phyloP scores from a whole-genome alignment of 1,140 invertebrate genomes.

The Trichonephila clavipes region DNA sequence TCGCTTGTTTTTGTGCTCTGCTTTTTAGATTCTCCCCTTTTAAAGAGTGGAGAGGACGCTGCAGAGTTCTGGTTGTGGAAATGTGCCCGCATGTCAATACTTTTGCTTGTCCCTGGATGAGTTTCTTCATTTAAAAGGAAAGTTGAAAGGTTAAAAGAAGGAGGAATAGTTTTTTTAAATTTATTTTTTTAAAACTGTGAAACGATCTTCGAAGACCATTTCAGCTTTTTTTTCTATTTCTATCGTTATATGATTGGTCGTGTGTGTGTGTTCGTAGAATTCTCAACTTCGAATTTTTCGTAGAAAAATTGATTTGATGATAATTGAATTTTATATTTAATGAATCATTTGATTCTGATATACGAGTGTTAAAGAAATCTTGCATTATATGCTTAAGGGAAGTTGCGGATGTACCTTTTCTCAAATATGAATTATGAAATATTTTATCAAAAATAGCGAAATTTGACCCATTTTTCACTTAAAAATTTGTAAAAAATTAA shows the following conservation, averaged over 20 bases:
- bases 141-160: neutral
- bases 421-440: no score
- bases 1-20: conserved; percentile 1
- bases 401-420: no score
- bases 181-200: neutral
- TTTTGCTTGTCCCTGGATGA: neutral
- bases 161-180: neutral
- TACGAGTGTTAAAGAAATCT: no score
- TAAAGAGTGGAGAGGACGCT: neutral
- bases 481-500: no score
- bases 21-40: neutral
- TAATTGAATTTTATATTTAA: no score
- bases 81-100: conserved; percentile 22
- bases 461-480: no score
- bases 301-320: no score
- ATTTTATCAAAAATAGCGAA: no score
- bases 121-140: neutral
- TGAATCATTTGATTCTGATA: no score
- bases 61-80: neutral
- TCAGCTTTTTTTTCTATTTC: neutral
- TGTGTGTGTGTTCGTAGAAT: no score
- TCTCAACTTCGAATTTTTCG: no score
- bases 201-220: neutral
- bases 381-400: no score
- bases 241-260: neutral